Evolutionary conservation across 2,888 invertebrate species (phyloP).

Genomic region (Scaptomyza caliginosa): DNA sequence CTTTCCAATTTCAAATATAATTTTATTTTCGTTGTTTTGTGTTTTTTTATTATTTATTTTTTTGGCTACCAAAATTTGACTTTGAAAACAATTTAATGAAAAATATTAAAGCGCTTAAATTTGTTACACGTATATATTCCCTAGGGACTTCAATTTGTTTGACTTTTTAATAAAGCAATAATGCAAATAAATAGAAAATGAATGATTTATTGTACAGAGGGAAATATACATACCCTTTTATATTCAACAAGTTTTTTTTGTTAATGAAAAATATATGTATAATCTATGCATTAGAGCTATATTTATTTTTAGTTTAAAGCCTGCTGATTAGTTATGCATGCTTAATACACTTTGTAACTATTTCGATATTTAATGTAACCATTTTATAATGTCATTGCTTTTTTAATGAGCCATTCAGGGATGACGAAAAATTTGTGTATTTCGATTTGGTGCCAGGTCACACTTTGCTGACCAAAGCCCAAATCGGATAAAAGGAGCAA

Average conservation of each 20-base stretch:
- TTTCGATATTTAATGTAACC: background rate
- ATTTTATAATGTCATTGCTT: background rate
- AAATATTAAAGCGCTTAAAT: conserved; percentile 40
- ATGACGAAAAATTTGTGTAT: background rate
- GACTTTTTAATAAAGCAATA: conserved; percentile 4
- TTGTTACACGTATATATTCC: conserved; percentile 9
- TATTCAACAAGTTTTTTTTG: too few relatives aligned
- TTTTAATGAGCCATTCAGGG: conserved; percentile 1
- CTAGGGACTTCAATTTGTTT: background rate
- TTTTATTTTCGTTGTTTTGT: conserved; percentile 42
- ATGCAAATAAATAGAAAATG: background rate
- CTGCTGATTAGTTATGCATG: background rate
- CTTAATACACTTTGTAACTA: background rate
- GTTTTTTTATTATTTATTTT: background rate
- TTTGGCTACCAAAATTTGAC: conserved; percentile 32
- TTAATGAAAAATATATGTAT: background rate
- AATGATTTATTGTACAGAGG: background rate
- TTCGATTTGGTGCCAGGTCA: background rate
- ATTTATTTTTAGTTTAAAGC: background rate
- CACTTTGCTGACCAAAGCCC: conserved; percentile 7
- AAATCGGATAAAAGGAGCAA: background rate
- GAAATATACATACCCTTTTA: background rate
- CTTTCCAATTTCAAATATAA: conserved; percentile 62
- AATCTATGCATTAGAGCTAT: background rate
- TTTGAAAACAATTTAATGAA: conserved; percentile 52